Percentiles rank a stretch among this genome's conserved stretches.
These are phyloP conservation scores for Anisognathus igniventris DNA, from an alignment of 2,797 vertebrate genomes.

Conservation along the genomic window DNA sequence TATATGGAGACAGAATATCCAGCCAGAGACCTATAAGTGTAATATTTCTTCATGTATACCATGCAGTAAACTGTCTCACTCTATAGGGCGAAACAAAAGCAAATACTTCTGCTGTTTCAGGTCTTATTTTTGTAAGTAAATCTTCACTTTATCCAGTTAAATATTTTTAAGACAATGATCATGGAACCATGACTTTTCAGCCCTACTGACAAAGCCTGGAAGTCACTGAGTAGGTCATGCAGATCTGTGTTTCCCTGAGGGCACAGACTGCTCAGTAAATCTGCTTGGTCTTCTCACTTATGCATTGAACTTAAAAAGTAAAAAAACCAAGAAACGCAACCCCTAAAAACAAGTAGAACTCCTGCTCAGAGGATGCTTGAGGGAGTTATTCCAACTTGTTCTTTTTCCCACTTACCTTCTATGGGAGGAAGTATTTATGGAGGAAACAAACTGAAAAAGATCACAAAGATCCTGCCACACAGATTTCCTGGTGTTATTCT, in stretches of 20 bases:
- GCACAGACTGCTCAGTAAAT: neutral
- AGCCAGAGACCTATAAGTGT: neutral
- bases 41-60: neutral
- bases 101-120: neutral
- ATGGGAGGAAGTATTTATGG: neutral
- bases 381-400: neutral
- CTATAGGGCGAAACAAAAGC: neutral
- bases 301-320: neutral
- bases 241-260: neutral
- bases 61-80: neutral
- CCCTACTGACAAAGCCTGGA: neutral
- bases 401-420: neutral
- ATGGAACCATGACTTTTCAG: neutral
- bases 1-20: neutral
- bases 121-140: neutral
- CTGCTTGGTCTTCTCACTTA: neutral
- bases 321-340: neutral
- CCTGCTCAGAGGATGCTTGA: neutral
- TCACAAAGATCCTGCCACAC: neutral
- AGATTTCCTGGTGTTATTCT: conserved; percentile 25
- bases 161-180: neutral
- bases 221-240: neutral
- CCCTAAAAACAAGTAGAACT: neutral
- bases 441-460: neutral
- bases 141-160: neutral